These are phyloP conservation scores for Diuraphis noxia DNA, from an alignment of 1,140 invertebrate species.

Conservation along the genomic window DNA sequence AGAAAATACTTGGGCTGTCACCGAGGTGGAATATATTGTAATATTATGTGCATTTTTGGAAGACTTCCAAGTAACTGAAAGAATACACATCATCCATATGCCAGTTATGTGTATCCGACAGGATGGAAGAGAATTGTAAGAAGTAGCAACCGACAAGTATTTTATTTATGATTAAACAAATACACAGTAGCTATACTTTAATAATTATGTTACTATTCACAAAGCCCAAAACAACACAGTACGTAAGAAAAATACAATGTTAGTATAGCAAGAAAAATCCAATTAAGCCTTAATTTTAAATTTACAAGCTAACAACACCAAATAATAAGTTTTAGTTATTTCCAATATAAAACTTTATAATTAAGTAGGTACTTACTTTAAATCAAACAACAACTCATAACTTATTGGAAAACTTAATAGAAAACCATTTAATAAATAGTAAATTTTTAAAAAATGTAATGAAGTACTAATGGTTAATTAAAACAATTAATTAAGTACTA, in stretches of 20 bases:
- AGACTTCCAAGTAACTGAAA: neutral
- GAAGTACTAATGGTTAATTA: neutral
- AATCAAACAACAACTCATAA: neutral
- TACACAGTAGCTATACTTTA: neutral
- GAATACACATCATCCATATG: neutral
- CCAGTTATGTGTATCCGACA: neutral
- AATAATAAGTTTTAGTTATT: neutral
- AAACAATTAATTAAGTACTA: neutral
- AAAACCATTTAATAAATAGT: neutral
- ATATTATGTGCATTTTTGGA: conserved; percentile 50
- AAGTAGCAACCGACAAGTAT: neutral
- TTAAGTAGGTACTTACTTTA: neutral
- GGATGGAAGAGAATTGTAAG: neutral
- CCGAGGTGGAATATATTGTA: conserved; percentile 43
- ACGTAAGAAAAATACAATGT: neutral
- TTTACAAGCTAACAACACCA: neutral
- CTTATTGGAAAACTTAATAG: neutral
- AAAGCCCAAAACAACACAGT: neutral
- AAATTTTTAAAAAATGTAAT: neutral
- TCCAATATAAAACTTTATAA: neutral
- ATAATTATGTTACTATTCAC: neutral
- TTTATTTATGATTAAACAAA: conserved; percentile 7
- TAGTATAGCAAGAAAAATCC: neutral
- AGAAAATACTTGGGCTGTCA: neutral
- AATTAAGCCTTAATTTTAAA: neutral